Percentiles rank a stretch among this genome's conserved stretches.
phyloP scores from a whole-genome alignment of 2,888 invertebrate genomes.

The Sinopyrophorus schimmeli region DNA sequence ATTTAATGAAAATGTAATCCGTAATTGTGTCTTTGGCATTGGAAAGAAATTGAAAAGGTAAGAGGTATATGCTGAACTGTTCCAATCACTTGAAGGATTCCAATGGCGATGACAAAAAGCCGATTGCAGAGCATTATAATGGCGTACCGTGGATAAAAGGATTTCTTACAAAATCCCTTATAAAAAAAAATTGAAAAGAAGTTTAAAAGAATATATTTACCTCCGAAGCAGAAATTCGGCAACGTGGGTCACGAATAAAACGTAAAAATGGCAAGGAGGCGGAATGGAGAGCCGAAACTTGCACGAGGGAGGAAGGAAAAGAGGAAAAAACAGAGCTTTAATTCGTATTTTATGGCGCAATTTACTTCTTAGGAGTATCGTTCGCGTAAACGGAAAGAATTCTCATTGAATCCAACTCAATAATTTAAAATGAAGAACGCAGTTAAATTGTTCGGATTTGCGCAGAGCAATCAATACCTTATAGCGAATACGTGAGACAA shows the following conservation, averaged over 20 bases:
- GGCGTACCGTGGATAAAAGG: constrained; percentile 1
- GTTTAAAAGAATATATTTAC: constrained; percentile 1
- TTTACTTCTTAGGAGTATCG: constrained; percentile 11
- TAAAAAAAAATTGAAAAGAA: not conserved
- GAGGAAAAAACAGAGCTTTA: not conserved
- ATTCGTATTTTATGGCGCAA: constrained; percentile 2
- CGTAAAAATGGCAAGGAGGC: not conserved
- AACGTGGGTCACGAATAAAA: not conserved
- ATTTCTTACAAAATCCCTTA: not conserved
- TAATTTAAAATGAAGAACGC: constrained; percentile 27
- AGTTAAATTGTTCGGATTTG: constrained; percentile 28
- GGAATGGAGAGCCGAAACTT: not conserved
- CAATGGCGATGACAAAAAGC: not conserved
- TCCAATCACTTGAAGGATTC: constrained; percentile 1
- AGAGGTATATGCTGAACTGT: too few relatives aligned
- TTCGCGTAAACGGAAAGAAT: constrained; percentile 15
- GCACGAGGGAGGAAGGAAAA: constrained; percentile 1
- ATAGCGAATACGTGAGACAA: constrained; percentile 33
- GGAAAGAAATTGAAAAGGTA: not conserved
- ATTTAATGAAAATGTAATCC: too few relatives aligned
- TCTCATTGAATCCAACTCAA: constrained; percentile 15
- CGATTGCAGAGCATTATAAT: not conserved
- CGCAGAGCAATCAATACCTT: constrained; percentile 31
- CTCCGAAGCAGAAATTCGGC: not conserved
- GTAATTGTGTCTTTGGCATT: too few relatives aligned